A percentile compares a stretch with the other conserved stretches of the same genome.
phyloP scores from a whole-genome alignment of 2,113 vertebrate species.

The Pterocles burchelli region DNA sequence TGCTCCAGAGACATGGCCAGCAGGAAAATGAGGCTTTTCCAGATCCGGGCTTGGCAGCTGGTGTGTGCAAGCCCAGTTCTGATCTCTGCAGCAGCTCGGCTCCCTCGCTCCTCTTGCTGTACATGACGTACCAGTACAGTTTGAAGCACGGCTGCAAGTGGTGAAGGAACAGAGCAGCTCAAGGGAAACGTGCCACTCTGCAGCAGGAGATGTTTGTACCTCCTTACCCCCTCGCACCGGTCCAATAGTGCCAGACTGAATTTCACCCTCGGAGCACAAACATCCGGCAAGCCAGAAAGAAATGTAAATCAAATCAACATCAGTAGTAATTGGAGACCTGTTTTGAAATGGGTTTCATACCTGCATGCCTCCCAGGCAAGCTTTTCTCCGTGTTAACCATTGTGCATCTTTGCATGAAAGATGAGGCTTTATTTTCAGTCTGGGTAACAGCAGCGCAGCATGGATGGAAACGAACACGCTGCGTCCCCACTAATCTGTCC shows the following conservation, averaged over 20 bases:
- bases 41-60: neutral
- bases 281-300: slow-evolving; percentile 10
- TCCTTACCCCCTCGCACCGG: neutral
- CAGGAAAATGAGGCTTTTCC: neutral
- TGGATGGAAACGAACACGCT: neutral
- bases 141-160: neutral
- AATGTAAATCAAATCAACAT: slow-evolving; percentile 28
- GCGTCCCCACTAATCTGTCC: slow-evolving; percentile 38
- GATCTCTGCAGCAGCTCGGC: neutral
- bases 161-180: neutral
- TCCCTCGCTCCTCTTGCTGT: neutral
- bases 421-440: slow-evolving; percentile 49
- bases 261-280: neutral
- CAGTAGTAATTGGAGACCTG: neutral
- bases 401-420: slow-evolving; percentile 60
- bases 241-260: neutral
- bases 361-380: slow-evolving; percentile 41
- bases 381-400: slow-evolving; percentile 43
- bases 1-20: neutral
- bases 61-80: neutral
- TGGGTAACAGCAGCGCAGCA: neutral
- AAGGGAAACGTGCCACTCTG: neutral
- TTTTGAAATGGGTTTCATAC: slow-evolving; percentile 38
- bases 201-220: neutral
- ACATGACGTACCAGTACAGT: neutral